Evolutionary conservation across 2,113 vertebrate genomes (phyloP), one percentile per base, ranked within the genome.

Genomic region (Anguilla japonica): DNA sequence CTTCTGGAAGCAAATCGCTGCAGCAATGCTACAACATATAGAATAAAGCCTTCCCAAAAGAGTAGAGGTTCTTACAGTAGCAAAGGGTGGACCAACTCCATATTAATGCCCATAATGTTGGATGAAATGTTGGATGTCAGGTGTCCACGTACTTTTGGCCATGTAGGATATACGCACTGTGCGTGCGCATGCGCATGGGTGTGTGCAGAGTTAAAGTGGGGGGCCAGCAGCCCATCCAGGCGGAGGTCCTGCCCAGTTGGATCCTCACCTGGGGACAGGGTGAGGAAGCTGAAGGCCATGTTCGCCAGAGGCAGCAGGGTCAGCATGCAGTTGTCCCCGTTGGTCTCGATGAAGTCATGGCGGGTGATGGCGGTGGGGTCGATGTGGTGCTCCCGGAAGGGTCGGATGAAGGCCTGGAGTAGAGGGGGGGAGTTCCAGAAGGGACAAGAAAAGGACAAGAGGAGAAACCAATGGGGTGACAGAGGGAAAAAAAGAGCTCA

Each of bases 271-370:
- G 96, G 94, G 81, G 97, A 95, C 89, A 96, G 95, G 26, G 96
- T 97, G 90, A 95, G 83, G 92, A 99, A 98, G 89, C 96, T 98
- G 93, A 97, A 98, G 82, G 98, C 98, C 98, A 99, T 99, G 93
- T 96, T 95, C 79, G 97, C 95, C 86, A 99, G 89, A 0, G 98
- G 98, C 88, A 98, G 86, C 39, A 99, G 91, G 0, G 97, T 99
- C 92, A 98, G 92, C 94, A 99, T 97, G 94, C 98, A 99, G 94
- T 99, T 99, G 94, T 99, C 98, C 18, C 98, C 98, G 1, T 99
- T 99, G 89, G 98, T 99, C 93, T 99, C 98, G 40, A 99, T 98
- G 92, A 99, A 99, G 93, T 99, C 98, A 7, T 99, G 98, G 8
- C 98, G 96, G 0, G 98, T 99, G 89, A 99, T 99, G 88, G 98